Percentiles rank a stretch among this genome's conserved stretches.
Conservation (phyloP, 2,888 invertebrate species). For the Acleris sparsana region DNA sequence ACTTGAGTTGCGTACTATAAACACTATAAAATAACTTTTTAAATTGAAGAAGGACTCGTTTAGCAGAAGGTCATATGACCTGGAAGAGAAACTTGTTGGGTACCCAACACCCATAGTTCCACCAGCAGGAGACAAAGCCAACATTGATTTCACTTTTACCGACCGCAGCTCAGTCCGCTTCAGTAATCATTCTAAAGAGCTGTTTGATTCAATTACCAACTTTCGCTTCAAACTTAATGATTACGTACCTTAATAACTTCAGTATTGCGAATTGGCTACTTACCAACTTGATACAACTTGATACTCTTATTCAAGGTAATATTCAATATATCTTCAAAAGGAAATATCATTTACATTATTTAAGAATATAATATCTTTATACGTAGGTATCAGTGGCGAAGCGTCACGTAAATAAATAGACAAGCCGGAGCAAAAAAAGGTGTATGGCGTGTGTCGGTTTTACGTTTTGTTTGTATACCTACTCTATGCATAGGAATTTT, state of each 20-base stretch:
- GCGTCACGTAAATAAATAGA: too few species aligned
- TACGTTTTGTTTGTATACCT: too few species aligned
- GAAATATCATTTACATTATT: background rate
- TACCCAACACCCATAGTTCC: conserved; percentile 45
- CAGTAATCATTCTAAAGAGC: conserved; percentile 65
- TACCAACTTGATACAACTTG: background rate
- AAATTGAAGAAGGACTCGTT: too few species aligned
- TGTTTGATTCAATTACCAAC: conserved; percentile 63
- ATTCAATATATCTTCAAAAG: background rate
- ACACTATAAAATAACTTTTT: too few species aligned
- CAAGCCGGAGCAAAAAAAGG: too few species aligned
- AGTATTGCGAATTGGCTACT: background rate
- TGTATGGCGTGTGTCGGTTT: too few species aligned
- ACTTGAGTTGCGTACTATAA: too few species aligned
- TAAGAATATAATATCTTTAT: background rate
- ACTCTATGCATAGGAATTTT: too few species aligned
- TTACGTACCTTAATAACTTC: conserved; percentile 1
- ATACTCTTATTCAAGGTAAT: background rate
- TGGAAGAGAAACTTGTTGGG: background rate
- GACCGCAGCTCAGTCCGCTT: conserved; percentile 59
- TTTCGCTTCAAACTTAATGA: conserved; percentile 56
- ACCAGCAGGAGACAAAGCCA: conserved; percentile 51
- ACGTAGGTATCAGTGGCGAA: too few species aligned
- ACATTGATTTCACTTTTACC: conserved; percentile 70
- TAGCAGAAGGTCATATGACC: background rate